Percentiles rank a stretch among this genome's conserved stretches.
Conservation (phyloP, 2,888 invertebrate genomes). For the Entomobrya multifasciata region DNA sequence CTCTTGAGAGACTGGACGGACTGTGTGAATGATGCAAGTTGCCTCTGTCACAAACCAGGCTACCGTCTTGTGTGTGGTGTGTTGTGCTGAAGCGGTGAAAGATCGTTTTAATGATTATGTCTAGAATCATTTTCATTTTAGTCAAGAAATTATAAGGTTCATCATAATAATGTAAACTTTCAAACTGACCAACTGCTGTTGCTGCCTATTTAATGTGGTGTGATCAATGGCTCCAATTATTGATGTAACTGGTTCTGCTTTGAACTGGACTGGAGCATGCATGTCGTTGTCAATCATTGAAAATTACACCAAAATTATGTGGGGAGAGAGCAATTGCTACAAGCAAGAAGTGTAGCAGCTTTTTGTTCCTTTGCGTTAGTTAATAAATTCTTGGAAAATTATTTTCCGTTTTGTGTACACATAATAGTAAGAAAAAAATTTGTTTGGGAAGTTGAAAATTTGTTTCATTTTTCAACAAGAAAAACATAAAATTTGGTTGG, state of each 20-base stretch:
- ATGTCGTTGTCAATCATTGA: conserved; percentile 48
- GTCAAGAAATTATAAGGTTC: not conserved
- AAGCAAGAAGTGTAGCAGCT: not conserved
- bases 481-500: too few species aligned
- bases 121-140: conserved; percentile 35
- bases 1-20: too few species aligned
- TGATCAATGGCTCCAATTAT: conserved; percentile 14
- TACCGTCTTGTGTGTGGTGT: not conserved
- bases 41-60: not conserved
- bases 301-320: not conserved
- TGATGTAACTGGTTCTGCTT: conserved; percentile 25
- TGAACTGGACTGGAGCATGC: not conserved
- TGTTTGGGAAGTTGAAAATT: too few species aligned
- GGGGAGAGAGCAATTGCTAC: not conserved
- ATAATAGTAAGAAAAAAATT: too few species aligned
- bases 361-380: too few species aligned
- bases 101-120: conserved; percentile 49
- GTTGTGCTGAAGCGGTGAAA: not conserved
- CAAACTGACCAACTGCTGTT: conserved; percentile 35
- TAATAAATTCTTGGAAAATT: too few species aligned
- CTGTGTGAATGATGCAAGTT: too few species aligned
- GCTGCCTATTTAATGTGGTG: not conserved
- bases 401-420: too few species aligned
- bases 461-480: too few species aligned
- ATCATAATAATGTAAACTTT: not conserved